A percentile compares a stretch with the other conserved stretches of the same genome.
Conservation (phyloP, 1,140 invertebrate species). For the Temnothorax nylanderi region DNA sequence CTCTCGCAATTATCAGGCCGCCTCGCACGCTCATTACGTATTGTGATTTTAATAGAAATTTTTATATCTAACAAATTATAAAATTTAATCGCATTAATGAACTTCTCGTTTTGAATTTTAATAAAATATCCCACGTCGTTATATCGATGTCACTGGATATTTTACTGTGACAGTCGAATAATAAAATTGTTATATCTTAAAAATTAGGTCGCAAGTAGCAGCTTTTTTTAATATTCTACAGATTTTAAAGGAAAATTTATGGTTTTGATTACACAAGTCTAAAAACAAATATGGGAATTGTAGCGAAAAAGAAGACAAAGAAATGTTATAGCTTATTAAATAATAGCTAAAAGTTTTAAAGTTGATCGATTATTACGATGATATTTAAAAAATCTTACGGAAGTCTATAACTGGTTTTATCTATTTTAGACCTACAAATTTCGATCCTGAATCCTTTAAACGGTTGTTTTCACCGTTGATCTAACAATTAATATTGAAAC, state of each 20-base stretch:
- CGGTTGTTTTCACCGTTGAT: neutral
- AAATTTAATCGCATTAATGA: constrained; percentile 21
- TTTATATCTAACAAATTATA: neutral
- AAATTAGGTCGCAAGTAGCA: neutral
- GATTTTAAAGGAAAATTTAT: neutral
- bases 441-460: neutral
- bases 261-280: neutral
- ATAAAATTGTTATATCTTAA: neutral
- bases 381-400: neutral
- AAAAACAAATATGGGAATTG: neutral
- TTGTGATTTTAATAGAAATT: neutral
- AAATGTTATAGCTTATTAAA: neutral
- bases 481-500: neutral
- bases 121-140: neutral
- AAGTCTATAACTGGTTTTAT: neutral
- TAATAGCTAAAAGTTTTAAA: neutral
- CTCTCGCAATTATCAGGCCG: neutral
- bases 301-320: neutral
- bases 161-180: neutral
- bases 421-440: neutral
- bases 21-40: neutral
- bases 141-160: neutral
- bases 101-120: neutral
- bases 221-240: neutral
- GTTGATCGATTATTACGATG: neutral